These are phyloP conservation scores for Bombylius discolor DNA, from an alignment of 2,888 invertebrate genomes.

Conservation along the genomic window DNA sequence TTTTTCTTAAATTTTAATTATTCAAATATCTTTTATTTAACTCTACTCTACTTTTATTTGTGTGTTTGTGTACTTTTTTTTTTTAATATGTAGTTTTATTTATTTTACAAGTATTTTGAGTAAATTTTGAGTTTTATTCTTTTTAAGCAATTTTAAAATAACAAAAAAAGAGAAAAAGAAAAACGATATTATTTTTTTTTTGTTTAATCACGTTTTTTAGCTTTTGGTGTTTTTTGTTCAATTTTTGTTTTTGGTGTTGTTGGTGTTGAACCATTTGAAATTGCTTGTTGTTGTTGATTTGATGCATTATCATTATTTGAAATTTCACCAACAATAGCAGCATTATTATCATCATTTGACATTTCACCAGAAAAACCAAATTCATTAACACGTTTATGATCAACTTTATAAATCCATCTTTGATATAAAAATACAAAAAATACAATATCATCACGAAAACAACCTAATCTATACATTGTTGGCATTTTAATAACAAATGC, in stretches of 20 bases:
- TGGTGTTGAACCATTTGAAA: not conserved
- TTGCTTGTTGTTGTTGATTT: not conserved
- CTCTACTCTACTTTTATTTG: too few relatives aligned
- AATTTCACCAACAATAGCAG: not conserved
- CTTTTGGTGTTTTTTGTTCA: constrained; percentile 24
- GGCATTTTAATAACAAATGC: constrained; percentile 99
- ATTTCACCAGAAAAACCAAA: constrained; percentile 96
- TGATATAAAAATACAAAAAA: constrained; percentile 99
- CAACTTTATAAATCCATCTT: constrained; percentile 96
- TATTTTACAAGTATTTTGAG: too few relatives aligned
- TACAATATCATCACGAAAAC: constrained; percentile 97
- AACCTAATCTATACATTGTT: constrained; percentile 93
- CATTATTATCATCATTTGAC: constrained; percentile 43
- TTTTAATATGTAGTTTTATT: too few relatives aligned
- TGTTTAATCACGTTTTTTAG: constrained; percentile 32
- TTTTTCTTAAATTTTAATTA: too few relatives aligned
- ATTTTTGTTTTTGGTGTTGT: constrained; percentile 8
- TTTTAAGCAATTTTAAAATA: too few relatives aligned
- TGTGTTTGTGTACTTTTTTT: too few relatives aligned
- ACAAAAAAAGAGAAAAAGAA: too few relatives aligned
- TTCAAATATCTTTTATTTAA: too few relatives aligned
- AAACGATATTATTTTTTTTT: too few relatives aligned
- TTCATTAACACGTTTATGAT: constrained; percentile 89
- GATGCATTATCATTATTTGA: not conserved
- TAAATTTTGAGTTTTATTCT: too few relatives aligned